Evolutionary conservation across 2,797 vertebrate species (phyloP), one percentile per base, ranked within the genome.

Genomic region (Acanthornis magna): DNA sequence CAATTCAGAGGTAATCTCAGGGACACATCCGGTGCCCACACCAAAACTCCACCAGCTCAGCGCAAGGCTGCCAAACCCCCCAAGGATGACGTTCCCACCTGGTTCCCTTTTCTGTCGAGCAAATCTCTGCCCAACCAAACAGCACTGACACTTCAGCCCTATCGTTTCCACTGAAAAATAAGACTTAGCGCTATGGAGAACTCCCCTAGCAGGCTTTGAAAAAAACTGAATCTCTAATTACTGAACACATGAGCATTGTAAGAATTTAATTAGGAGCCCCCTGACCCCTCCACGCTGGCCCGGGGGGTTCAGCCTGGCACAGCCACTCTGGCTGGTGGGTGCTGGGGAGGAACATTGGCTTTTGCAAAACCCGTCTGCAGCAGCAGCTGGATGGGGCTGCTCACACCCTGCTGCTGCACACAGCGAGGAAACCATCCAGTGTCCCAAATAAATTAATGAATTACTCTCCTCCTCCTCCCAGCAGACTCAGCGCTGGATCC

Each of bases 381-480:
- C 36, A 36, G 36, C 94, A 76, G 92, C 95, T 76, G 92, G 89
- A 95, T 79, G 80, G 83, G 34, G 30, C 61, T 92, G 83, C 94
- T 93, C 94, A 94, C 95, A 50, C 95, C 96, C 96, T 85, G 81
- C 8, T 94, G 84, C 3, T 95, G 74, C 90, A 95, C 95, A 91
- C 93, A 80, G 88, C 25, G 0, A 95, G 91, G 84, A 94, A 96
- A 89, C 72, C 92, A 94, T 96, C 58, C 96, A 78, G 79, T 93
- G 92, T 91, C 95, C 94, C 94, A 95, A 95, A 95, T 78, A 91
- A 96, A 92, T 72, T 91, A 89, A 95, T 83, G 91, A 87, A 94
- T 93, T 96, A 6, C 85, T 92, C 93, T 95, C 87, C 95, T 91
- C 84, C 95, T 90, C 81, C 96, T 97, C 94, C 93, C 92, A 88